These are phyloP conservation scores for Podarcis cretensis DNA, from an alignment of 2,113 vertebrate genomes.

Conservation along the genomic window DNA sequence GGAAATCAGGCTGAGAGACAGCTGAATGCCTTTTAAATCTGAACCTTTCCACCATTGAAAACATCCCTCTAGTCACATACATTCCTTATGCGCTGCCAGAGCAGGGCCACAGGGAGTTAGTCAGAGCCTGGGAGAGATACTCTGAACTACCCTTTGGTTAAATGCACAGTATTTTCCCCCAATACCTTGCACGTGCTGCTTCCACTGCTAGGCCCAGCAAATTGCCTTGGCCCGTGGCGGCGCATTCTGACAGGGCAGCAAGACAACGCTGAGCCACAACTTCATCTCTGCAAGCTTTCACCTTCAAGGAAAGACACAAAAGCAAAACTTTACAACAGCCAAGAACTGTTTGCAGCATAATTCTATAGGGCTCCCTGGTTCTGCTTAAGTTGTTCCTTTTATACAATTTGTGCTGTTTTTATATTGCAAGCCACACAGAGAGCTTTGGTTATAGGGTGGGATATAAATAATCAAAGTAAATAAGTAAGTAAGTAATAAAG, in stretches of 20 bases:
- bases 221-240: constrained; percentile 88
- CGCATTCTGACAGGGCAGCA: constrained; percentile 85
- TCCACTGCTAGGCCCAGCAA: constrained; percentile 89
- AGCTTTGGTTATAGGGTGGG: too few species aligned
- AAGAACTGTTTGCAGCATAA: too few species aligned
- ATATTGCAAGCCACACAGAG: too few species aligned
- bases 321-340: background rate
- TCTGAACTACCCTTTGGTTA: too few species aligned
- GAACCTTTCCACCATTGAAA: too few species aligned
- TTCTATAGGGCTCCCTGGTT: too few species aligned
- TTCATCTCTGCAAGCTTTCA: constrained; percentile 83
- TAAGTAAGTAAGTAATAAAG: too few species aligned
- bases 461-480: too few species aligned
- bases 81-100: constrained; percentile 20
- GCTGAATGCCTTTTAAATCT: background rate
- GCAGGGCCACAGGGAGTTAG: background rate
- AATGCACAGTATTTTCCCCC: too few species aligned
- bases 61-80: constrained; percentile 29
- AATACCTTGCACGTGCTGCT: constrained; percentile 88
- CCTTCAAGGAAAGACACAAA: constrained; percentile 68
- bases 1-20: background rate
- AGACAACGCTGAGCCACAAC: constrained; percentile 29
- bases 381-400: too few species aligned
- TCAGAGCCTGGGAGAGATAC: too few species aligned
- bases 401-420: too few species aligned